Evolutionary conservation across 1,140 invertebrate genomes (phyloP).

Genomic region (Apolygus lucorum): DNA sequence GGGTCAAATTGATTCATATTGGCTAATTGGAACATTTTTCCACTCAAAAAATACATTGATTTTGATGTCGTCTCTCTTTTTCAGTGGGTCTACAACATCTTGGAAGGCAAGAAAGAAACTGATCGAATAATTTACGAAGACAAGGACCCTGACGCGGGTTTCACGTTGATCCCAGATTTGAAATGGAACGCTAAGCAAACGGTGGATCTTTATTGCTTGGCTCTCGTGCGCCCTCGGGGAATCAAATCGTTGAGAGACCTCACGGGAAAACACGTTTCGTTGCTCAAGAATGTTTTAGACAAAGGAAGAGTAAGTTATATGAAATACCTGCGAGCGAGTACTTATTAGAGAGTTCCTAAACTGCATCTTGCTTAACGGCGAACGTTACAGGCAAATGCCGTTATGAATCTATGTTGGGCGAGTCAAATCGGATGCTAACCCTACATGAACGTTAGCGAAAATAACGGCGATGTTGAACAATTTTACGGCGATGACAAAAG

Average conservation of each 20-base stretch:
- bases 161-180: slow-evolving; percentile 81
- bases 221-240: slow-evolving; percentile 59
- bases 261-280: slow-evolving; percentile 60
- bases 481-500: no score
- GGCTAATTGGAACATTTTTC: no score
- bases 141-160: slow-evolving; percentile 65
- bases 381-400: no score
- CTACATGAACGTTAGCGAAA: no score
- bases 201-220: slow-evolving; percentile 73
- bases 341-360: no score
- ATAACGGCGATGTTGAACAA: no score
- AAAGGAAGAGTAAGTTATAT: slow-evolving; percentile 51
- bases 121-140: slow-evolving; percentile 84
- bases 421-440: no score
- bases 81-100: slow-evolving; percentile 94
- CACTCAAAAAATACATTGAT: no score
- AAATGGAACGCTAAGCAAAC: slow-evolving; percentile 82
- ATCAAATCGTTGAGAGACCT: slow-evolving; percentile 81
- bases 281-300: slow-evolving; percentile 71
- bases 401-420: no score
- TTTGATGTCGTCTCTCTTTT: slow-evolving; percentile 37
- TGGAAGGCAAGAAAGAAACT: slow-evolving; percentile 79
- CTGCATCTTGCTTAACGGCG: no score
- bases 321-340: neutral
- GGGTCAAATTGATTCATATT: no score